Evolutionary conservation across 2,888 invertebrate genomes (phyloP), one percentile per base, ranked within the genome.

Genomic region (Oscheius sp.): DNA sequence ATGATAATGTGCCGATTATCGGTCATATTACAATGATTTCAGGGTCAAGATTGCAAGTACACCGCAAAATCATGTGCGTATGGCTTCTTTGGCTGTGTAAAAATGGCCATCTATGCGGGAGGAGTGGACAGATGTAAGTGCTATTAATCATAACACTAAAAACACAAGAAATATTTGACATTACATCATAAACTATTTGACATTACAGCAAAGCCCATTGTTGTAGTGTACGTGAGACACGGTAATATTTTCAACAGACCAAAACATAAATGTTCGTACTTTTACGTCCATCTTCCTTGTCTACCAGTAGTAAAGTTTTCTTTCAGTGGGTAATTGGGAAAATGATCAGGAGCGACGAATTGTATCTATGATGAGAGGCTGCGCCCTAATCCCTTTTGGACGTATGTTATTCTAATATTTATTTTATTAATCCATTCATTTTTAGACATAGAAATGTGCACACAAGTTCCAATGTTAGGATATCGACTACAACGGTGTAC

Each of bases 241-340:
- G 9, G 3, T 9, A 35, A 3, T 35, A 9, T 35, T 35, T 35
- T 35, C 35, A 3, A 9, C 35, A 9, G 35, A 35, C 35, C 35
- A 35, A 35, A n/a, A n/a, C n/a, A n/a, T n/a, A n/a, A n/a, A n/a
- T n/a, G n/a, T n/a, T n/a, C n/a, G n/a, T n/a, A n/a, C n/a, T n/a
- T n/a, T n/a, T n/a, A n/a, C n/a, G n/a, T n/a, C n/a, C n/a, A n/a
- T n/a, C 35, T 35, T 35, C 35, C 35, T 35, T 35, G 9, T 35
- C 9, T 9, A 9, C n/a, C 5, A 35, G 9, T 9, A 35, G 35
- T 35, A 6, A 35, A 35, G 9, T 35, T 35, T 35, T 77, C n/a
- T 69, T 86, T 76, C 72, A 87, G 87, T 87, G 83, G 87, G 87
- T 7, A 87, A 85, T 77, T 85, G 81, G 55, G 80, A 82, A 16